Evolutionary conservation across 1,140 invertebrate genomes (phyloP).

Genomic region (Heliconius himera): DNA sequence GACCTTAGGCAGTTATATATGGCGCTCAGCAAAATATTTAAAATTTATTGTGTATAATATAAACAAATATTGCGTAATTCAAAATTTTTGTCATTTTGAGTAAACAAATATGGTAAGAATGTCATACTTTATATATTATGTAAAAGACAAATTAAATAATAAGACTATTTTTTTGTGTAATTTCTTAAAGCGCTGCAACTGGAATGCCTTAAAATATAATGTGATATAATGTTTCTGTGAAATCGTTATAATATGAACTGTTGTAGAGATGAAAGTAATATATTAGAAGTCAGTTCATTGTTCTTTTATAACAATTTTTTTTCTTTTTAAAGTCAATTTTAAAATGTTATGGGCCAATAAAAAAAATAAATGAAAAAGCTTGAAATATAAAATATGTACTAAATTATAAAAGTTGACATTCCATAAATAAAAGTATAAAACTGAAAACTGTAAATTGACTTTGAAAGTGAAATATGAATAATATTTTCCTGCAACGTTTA

Average conservation of each 20-base stretch:
- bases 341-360: neutral
- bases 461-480: constrained; percentile 10
- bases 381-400: neutral
- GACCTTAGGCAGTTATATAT: constrained; percentile 12
- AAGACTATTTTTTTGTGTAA: constrained; percentile 14
- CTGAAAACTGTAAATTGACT: constrained; percentile 7
- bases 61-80: neutral
- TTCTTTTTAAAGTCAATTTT: constrained; percentile 9
- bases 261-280: constrained; percentile 2
- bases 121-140: constrained; percentile 1
- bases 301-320: neutral
- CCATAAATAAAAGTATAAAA: constrained; percentile 8
- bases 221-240: constrained; percentile 29
- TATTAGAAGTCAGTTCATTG: constrained; percentile 6
- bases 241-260: constrained; percentile 8
- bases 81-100: neutral
- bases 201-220: constrained; percentile 37
- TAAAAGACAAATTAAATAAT: neutral
- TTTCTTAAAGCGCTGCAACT: constrained; percentile 15
- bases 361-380: neutral
- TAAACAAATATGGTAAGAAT: neutral
- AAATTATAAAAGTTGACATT: constrained; percentile 15
- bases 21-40: constrained; percentile 3
- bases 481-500: constrained; percentile 8
- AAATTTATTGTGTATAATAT: neutral